Evolutionary conservation across 2,888 invertebrate species (phyloP).

Genomic region (Cerceris rybyensis): DNA sequence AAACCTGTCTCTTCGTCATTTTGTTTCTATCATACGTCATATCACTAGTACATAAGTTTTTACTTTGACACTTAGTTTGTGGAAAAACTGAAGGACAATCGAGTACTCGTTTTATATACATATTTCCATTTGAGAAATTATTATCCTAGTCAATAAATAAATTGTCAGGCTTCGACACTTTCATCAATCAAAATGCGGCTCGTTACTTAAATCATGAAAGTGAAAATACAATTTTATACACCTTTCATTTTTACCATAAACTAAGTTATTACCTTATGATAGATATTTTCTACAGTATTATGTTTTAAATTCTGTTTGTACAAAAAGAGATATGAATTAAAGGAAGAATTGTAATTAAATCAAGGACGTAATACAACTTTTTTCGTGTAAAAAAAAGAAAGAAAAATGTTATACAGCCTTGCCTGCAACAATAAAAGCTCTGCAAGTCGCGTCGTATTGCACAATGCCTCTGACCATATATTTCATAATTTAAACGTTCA

Average conservation of each 20-base stretch:
- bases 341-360: constrained; percentile 49
- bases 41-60: constrained; percentile 67
- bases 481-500: constrained; percentile 32
- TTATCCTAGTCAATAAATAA: constrained; percentile 63
- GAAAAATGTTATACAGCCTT: constrained; percentile 15
- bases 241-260: constrained; percentile 67
- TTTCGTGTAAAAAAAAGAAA: constrained; percentile 19
- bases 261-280: constrained; percentile 61
- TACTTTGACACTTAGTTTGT: constrained; percentile 64
- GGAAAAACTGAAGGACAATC: constrained; percentile 62
- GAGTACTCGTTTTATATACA: constrained; percentile 59
- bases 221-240: constrained; percentile 39
- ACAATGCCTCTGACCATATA: constrained; percentile 36
- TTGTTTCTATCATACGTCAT: constrained; percentile 64
- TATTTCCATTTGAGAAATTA: constrained; percentile 48
- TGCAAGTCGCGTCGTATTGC: constrained; percentile 55
- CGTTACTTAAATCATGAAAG: constrained; percentile 34
- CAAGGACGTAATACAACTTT: constrained; percentile 48
- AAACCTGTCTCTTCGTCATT: constrained; percentile 68
- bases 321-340: constrained; percentile 62
- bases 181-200: constrained; percentile 38
- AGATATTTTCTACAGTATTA: constrained; percentile 70
- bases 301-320: constrained; percentile 68
- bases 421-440: constrained; percentile 43
- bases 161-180: constrained; percentile 55